Evolutionary conservation across 2,888 invertebrate species (phyloP).

Genomic region (Erpobdella octoculata): DNA sequence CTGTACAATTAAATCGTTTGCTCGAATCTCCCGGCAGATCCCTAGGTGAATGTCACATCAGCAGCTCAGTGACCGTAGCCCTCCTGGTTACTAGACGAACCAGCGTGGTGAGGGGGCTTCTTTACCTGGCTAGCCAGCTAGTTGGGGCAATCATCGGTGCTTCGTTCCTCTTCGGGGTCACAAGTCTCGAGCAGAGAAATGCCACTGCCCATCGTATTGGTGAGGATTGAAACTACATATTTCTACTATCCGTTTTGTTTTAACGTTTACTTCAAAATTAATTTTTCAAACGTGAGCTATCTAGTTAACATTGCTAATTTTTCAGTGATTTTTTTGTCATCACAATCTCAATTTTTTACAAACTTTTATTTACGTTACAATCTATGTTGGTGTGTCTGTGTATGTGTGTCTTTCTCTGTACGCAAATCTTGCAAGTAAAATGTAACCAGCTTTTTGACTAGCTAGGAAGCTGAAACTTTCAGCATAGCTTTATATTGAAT

Average conservation of each 20-base stretch:
- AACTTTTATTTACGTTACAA: no score
- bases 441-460: no score
- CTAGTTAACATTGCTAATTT: no score
- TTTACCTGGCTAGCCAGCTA: constrained; percentile 30
- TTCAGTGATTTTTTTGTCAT: no score
- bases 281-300: background rate
- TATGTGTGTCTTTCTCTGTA: no score
- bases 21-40: background rate
- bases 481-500: no score
- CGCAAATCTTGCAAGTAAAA: no score
- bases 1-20: no score
- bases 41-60: constrained; percentile 48
- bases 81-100: constrained; percentile 27
- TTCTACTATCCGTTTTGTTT: background rate
- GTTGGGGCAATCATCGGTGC: constrained; percentile 38
- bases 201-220: constrained; percentile 14
- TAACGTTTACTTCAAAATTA: background rate
- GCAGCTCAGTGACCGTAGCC: constrained; percentile 49
- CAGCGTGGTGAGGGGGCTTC: constrained; percentile 24
- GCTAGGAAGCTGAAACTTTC: no score
- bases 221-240: background rate
- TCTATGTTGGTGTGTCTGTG: no score
- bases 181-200: constrained; percentile 10
- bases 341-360: no score
- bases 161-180: constrained; percentile 34